Evolutionary conservation across 2,797 vertebrate species (phyloP).

Genomic region (Acanthurus tractus): DNA sequence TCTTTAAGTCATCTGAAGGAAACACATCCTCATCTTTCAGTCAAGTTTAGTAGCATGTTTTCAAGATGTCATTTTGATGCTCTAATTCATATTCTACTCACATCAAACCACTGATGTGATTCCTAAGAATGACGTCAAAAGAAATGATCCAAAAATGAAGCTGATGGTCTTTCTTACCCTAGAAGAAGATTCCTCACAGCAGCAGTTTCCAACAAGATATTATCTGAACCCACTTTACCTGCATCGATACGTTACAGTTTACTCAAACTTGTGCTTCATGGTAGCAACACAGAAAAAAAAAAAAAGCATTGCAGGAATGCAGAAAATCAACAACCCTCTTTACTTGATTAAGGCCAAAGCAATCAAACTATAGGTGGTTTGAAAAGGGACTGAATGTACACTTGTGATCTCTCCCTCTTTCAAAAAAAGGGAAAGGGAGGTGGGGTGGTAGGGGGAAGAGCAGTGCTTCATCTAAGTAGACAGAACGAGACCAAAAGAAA

Average conservation of each 20-base stretch:
- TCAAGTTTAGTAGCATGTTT: slow-evolving; percentile 55
- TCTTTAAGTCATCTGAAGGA: slow-evolving; percentile 49
- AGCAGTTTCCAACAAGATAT: slow-evolving; percentile 21
- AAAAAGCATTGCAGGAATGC: slow-evolving; percentile 16
- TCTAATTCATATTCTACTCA: slow-evolving; percentile 60
- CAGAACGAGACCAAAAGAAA: slow-evolving; percentile 85
- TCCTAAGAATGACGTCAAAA: slow-evolving; percentile 46
- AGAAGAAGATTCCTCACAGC: slow-evolving; percentile 14
- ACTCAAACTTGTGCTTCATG: background rate
- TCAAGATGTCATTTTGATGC: slow-evolving; percentile 52
- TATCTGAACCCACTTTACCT: slow-evolving; percentile 7
- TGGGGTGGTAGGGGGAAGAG: slow-evolving; percentile 61
- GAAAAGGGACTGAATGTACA: slow-evolving; percentile 63
- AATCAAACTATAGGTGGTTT: slow-evolving; percentile 58
- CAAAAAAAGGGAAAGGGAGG: slow-evolving; percentile 54
- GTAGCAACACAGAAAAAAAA: slow-evolving; percentile 15
- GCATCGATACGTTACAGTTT: slow-evolving; percentile 17
- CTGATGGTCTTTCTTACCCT: slow-evolving; percentile 28
- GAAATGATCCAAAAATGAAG: slow-evolving; percentile 48
- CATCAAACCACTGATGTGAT: slow-evolving; percentile 40
- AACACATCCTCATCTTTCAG: slow-evolving; percentile 45
- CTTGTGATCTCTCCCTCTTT: slow-evolving; percentile 67
- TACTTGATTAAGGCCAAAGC: slow-evolving; percentile 40
- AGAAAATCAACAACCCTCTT: slow-evolving; percentile 35
- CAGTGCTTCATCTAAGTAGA: slow-evolving; percentile 83